phyloP scores from a whole-genome alignment of 2,888 invertebrate genomes.

The Hydrotaea cyrtoneurina region DNA sequence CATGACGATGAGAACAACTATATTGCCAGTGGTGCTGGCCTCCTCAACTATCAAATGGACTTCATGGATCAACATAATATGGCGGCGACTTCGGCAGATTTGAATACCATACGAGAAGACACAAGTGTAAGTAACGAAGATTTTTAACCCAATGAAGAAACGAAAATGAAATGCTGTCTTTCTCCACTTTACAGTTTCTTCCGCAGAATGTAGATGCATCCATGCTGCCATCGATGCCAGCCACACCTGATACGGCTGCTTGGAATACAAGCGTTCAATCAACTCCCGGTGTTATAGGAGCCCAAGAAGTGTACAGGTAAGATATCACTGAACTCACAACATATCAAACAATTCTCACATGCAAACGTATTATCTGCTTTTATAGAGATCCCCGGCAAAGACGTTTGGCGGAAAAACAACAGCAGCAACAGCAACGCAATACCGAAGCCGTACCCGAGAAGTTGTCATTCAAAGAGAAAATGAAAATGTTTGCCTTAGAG shows the following conservation, averaged over 20 bases:
- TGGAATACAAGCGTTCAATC: slow-evolving; percentile 82
- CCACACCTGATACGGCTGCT: slow-evolving; percentile 83
- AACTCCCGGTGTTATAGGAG: slow-evolving; percentile 98
- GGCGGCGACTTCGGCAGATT: slow-evolving; percentile 71
- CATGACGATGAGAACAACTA: slow-evolving; percentile 84
- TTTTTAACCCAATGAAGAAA: background rate
- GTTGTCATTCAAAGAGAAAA: slow-evolving; percentile 98
- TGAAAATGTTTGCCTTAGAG: slow-evolving; percentile 99
- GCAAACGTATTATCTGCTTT: background rate
- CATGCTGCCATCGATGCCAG: slow-evolving; percentile 87
- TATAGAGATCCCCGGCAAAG: slow-evolving; percentile 92
- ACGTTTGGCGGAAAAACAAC: slow-evolving; percentile 92
- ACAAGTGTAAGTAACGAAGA: slow-evolving; percentile 86
- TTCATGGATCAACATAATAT: slow-evolving; percentile 76
- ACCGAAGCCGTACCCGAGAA: slow-evolving; percentile 89
- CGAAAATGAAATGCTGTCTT: background rate
- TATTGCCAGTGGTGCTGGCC: slow-evolving; percentile 59
- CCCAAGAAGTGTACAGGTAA: slow-evolving; percentile 97
- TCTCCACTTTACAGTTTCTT: slow-evolving; percentile 68
- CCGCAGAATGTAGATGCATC: slow-evolving; percentile 87
- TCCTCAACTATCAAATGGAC: slow-evolving; percentile 66
- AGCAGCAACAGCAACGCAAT: slow-evolving; percentile 82
- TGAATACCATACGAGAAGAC: slow-evolving; percentile 86
- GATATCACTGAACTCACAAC: slow-evolving; percentile 40
- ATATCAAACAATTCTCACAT: background rate